Evolutionary conservation across 2,888 invertebrate genomes (phyloP), one percentile per base, ranked within the genome.

Genomic region (Eristalis intricaria): DNA sequence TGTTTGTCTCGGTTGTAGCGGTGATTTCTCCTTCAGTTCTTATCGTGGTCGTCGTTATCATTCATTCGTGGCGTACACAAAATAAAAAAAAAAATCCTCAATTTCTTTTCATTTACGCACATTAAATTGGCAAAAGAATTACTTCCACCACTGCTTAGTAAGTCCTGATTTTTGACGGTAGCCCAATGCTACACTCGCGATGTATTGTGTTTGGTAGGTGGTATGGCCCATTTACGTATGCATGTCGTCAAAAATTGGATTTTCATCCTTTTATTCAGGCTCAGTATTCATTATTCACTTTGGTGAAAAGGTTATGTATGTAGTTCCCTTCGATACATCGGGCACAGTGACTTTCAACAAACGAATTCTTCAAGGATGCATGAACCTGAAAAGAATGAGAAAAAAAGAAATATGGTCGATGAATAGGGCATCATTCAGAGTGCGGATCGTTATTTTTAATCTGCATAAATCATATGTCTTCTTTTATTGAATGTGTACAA

Each of bases 311-410:
- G 63, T 13, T 60, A 64, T 70, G 70, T 71, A 38, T 43, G 50
- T 64, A 29, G 69, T 60, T 50, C 50, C 23, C 38, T 58, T 60
- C 38, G 68, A 61, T 79, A 58, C 71, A 56, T 65, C 56, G 70
- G 70, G 69, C 29, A 74, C 66, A 64, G 60, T 63, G 73, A 75
- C 75, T 84, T 84, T 76, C 75, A 80, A 87, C 76, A 69, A 87
- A 80, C 75, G 84, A 87, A 76, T 84, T 76, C 64, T 84, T 73
- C 70, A 84, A 76, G 79, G 73, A 79, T 75, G 76, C 75, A 79
- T 83, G 83, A 83, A 80, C 35, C 84, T 87, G 79, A 73, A 87
- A 80, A 85, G 68, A 87, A 76, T 58, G 68, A 79, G 58, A 80
- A 63, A 58, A 58, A n/a, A 32, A 58, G 29, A 64, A 71, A 70